phyloP scores from a whole-genome alignment of 2,888 invertebrate genomes.

The Harpalus rufipes region DNA sequence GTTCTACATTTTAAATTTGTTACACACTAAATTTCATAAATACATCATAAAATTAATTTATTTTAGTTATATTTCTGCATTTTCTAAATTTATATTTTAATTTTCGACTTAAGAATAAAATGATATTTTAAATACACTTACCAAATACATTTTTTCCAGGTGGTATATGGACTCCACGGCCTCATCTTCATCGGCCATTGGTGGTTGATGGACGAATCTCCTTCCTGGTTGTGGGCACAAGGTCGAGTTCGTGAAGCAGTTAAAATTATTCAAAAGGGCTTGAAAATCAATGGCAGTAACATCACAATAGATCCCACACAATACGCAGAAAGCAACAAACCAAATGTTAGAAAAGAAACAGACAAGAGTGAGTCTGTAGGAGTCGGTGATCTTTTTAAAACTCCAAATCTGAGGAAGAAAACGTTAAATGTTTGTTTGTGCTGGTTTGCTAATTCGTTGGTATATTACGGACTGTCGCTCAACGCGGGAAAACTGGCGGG shows the following conservation, averaged over 20 bases:
- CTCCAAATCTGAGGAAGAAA: constrained; percentile 88
- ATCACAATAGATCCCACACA: constrained; percentile 83
- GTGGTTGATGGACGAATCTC: constrained; percentile 94
- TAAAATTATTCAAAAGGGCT: constrained; percentile 86
- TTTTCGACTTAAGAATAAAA: no score
- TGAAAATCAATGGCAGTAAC: constrained; percentile 85
- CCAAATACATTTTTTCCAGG: constrained; percentile 53
- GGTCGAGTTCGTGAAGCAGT: constrained; percentile 87
- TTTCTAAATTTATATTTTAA: no score
- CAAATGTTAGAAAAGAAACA: constrained; percentile 74
- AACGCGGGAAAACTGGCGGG: constrained; percentile 90
- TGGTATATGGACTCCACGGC: constrained; percentile 88
- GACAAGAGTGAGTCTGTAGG: constrained; percentile 79
- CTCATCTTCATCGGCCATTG: constrained; percentile 87
- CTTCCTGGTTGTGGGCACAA: constrained; percentile 93
- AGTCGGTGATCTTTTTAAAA: constrained; percentile 87
- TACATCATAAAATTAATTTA: no score
- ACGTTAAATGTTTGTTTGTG: constrained; percentile 89
- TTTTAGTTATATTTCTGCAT: no score
- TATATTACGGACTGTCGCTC: constrained; percentile 90
- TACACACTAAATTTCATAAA: neutral
- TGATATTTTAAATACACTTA: neutral
- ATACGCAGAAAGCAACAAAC: constrained; percentile 82
- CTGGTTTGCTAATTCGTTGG: constrained; percentile 94
- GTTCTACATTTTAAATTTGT: neutral